These are phyloP conservation scores for Oscheius onirici DNA, from an alignment of 2,888 invertebrate genomes.

Conservation along the genomic window DNA sequence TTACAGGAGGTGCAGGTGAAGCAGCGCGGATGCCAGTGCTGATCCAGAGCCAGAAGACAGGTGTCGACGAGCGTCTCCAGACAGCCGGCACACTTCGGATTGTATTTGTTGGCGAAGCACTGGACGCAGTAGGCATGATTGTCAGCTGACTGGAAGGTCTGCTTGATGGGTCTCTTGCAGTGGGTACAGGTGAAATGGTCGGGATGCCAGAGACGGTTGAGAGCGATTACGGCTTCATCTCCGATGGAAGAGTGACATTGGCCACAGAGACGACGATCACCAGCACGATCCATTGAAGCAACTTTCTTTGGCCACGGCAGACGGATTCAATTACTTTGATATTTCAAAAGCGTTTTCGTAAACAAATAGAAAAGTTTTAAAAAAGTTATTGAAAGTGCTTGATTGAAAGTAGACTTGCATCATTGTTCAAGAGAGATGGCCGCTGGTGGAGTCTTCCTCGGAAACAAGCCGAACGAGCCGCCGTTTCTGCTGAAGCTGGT, in stretches of 20 bases:
- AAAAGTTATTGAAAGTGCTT: too few relatives aligned
- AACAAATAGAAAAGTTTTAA: too few relatives aligned
- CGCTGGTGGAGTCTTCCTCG: too few relatives aligned
- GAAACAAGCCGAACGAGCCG: too few relatives aligned
- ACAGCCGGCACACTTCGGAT: constrained; percentile 70
- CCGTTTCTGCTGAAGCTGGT: too few relatives aligned
- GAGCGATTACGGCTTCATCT: constrained; percentile 76
- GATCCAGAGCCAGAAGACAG: constrained; percentile 67
- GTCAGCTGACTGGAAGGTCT: constrained; percentile 68
- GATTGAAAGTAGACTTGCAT: too few relatives aligned
- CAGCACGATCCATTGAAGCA: constrained; percentile 45
- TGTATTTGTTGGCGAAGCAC: constrained; percentile 68
- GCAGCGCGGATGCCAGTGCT: constrained; percentile 69
- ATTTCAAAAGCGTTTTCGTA: too few relatives aligned
- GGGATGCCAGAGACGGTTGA: constrained; percentile 98
- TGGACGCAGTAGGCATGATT: constrained; percentile 66
- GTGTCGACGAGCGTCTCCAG: constrained; percentile 67
- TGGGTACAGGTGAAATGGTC: constrained; percentile 98
- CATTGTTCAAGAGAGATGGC: too few relatives aligned
- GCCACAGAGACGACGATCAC: constrained; percentile 65
- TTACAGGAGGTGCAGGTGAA: constrained; percentile 65
- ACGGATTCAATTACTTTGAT: too few relatives aligned
- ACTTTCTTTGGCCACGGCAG: too few relatives aligned
- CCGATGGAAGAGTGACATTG: constrained; percentile 64
- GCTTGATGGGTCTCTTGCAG: constrained; percentile 76